A percentile compares a stretch with the other conserved stretches of the same genome.
phyloP scores from a whole-genome alignment of 2,888 invertebrate genomes.

The Papilio elwesi region DNA sequence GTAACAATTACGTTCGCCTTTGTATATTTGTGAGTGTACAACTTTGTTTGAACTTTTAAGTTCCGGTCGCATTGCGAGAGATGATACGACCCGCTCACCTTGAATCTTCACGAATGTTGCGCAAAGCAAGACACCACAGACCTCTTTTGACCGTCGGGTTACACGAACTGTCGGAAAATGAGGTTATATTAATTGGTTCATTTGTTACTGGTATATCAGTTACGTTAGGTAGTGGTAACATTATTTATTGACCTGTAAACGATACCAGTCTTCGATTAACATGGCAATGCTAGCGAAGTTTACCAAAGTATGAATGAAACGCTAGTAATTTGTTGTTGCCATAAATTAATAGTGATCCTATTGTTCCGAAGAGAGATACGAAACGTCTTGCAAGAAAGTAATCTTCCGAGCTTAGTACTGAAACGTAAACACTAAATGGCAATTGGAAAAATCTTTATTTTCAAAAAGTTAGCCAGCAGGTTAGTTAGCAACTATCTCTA shows the following conservation, averaged over 20 bases:
- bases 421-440: too few relatives aligned
- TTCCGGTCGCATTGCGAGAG: conserved; percentile 48
- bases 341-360: not conserved
- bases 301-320: conserved; percentile 11
- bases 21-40: conserved; percentile 19
- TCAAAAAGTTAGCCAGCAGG: too few relatives aligned
- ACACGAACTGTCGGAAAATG: conserved; percentile 49
- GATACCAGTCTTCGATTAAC: conserved; percentile 7
- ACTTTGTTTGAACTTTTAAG: conserved; percentile 42
- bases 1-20: conserved; percentile 26
- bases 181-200: conserved; percentile 51
- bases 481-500: too few relatives aligned
- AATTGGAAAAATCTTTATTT: too few relatives aligned
- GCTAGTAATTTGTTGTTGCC: conserved; percentile 13
- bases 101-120: conserved; percentile 69
- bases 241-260: conserved; percentile 2
- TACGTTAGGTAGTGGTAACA: conserved; percentile 16
- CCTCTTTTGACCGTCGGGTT: conserved; percentile 47
- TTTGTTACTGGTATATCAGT: conserved; percentile 28
- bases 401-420: too few relatives aligned
- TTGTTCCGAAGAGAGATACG: not conserved
- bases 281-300: conserved; percentile 37
- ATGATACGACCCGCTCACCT: conserved; percentile 73
- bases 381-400: not conserved
- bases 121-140: conserved; percentile 56